Base-by-base conservation (phyloP, 2,797 vertebrate genomes). In the Momotus momota region DNA sequence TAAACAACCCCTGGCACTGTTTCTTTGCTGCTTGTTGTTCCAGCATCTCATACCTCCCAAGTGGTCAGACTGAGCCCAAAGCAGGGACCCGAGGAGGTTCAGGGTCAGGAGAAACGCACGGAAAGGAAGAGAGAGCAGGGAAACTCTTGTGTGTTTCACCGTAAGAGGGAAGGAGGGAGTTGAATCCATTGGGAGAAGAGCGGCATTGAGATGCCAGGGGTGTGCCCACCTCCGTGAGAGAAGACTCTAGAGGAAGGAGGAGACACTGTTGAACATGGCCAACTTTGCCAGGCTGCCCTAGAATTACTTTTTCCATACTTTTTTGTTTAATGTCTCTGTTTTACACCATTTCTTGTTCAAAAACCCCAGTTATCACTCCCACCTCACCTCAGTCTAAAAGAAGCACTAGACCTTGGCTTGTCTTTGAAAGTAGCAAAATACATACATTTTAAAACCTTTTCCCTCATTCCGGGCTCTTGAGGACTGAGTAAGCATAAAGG, bases 401-500 rank as follows among this genome's bases (percentile, higher is more conserved):
- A 94, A 94, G 38, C 2, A 0, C 52, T 85, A 67, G 27, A 22
- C 29, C 52, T 86, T 80, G 66, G 27, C 55, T 90, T 81, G 31
- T 52, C 81, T 86, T 83, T 75, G 55, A n/a, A 83, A 79, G 38
- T 75, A 83, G 67, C 62, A 83, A 94, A 66, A 87, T 73, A 57
- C 9, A 46, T 66, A 8, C 74, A 22, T 93, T 77, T 74, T 72
- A 81, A 94, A 94, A 74, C 78, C 75, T 93, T 83, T 89, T 77
- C 72, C 57, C 66, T 84, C 54, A 49, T 92, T 92, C 67, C 51
- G 54, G 38, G n/a, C 83, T 93, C 75, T 79, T 81, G 83, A 91
- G 88, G 40, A 84, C 85, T 83, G 80, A 91, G 95, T 93, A 96
- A 95, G 86, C 91, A 84, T 93, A 94, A 96, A 88, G 91, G 96